Evolutionary conservation across 2,113 vertebrate species (phyloP), one percentile per base, ranked within the genome.

Genomic region (Theristicus caerulescens): DNA sequence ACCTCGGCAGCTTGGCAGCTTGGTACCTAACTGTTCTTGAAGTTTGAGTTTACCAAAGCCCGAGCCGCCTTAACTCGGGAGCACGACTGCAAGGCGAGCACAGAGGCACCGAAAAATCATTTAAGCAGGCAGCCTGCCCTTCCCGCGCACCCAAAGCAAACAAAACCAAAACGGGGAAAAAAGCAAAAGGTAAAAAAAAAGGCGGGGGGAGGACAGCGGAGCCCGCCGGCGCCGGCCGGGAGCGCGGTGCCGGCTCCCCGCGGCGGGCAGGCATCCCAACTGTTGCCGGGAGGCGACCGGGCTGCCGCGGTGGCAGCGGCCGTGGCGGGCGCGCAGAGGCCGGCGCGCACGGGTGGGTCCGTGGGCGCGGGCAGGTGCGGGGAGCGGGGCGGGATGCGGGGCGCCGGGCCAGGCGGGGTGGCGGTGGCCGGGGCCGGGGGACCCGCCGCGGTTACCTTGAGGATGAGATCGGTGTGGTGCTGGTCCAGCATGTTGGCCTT

Each of bases 401-500:
- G 32, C 29, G 42, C 69, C 62, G 57, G 74, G 54, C 72, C 66
- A 10, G 42, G 59, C 31, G 26, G 29, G 57, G n/a, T 4, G 62
- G 61, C 25, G 38, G n/a, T 36, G 81, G 62, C 52, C 42, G 76
- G 70, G 36, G 38, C 58, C 57, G 38, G 21, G 21, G 46, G 52
- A 52, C 31, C 58, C 84, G 88, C 92, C 76, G 44, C 38, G 44
- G 96, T 98, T 98, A 99, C 99, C 99, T 99, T 98, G 44, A 99
- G 97, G 78, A 99, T 98, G 89, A 99, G 98, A 89, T 99, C 99
- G 82, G 99, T 98, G 95, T 99, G 99, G 71, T 98, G 98, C 86
- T 98, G 98, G 97, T 99, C 99, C 98, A 99, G 98, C 98, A 99
- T 98, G 97, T 99, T 99, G 78, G 99, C 99, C 97, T 98, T 99